Percentiles rank a stretch among this genome's conserved stretches.
phyloP scores from a whole-genome alignment of 2,797 vertebrate species.

The Euthynnus affinis region DNA sequence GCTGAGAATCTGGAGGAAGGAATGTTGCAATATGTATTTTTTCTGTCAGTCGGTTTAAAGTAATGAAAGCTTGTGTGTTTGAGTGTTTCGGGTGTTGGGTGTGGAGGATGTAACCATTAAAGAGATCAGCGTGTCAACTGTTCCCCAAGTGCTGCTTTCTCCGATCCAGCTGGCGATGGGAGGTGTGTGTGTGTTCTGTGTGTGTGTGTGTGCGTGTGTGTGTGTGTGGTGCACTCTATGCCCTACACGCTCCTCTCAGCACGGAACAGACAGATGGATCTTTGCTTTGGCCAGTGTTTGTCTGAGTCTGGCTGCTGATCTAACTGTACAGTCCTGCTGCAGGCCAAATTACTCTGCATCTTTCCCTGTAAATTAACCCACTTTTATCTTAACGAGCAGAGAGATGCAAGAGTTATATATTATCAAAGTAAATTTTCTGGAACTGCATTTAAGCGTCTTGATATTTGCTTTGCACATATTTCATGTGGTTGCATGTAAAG shows the following conservation, averaged over 20 bases:
- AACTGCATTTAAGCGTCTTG: not conserved
- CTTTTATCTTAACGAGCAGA: constrained; percentile 27
- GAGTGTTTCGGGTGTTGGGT: constrained; percentile 70
- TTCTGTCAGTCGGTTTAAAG: constrained; percentile 58
- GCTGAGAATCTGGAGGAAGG: constrained; percentile 53
- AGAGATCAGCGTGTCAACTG: constrained; percentile 85
- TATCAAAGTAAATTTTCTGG: constrained; percentile 2
- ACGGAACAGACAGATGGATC: constrained; percentile 80
- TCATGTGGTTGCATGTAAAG: constrained; percentile 9
- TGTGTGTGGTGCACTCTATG: constrained; percentile 51
- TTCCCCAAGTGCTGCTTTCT: constrained; percentile 85
- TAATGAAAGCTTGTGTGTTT: constrained; percentile 66
- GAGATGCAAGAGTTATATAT: constrained; percentile 6
- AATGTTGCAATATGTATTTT: constrained; percentile 74
- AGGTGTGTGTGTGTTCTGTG: constrained; percentile 56
- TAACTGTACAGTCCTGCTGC: constrained; percentile 45
- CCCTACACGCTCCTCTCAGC: constrained; percentile 72
- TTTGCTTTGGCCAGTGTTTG: constrained; percentile 63
- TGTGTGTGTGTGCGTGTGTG: constrained; percentile 33
- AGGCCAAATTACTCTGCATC: constrained; percentile 61
- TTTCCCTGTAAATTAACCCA: constrained; percentile 33
- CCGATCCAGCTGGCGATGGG: constrained; percentile 83
- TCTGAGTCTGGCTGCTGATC: constrained; percentile 70
- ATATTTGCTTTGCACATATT: constrained; percentile 19
- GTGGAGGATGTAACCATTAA: constrained; percentile 86